Conservation (phyloP, 2,797 vertebrate genomes). For the Paguma larvata region DNA sequence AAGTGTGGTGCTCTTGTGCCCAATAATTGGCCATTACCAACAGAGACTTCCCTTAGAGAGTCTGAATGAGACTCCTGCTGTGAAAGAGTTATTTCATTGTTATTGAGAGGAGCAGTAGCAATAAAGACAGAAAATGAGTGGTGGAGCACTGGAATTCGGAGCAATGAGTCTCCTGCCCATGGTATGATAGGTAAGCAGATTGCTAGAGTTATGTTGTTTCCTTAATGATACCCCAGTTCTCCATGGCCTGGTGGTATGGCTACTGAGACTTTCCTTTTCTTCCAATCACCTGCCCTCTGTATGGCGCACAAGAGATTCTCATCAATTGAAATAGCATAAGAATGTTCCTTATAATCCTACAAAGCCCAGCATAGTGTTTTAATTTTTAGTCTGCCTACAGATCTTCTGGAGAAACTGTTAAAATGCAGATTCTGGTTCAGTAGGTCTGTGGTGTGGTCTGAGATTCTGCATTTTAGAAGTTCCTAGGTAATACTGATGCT, state of each 20-base stretch:
- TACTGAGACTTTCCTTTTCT: conserved; percentile 14
- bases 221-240: neutral
- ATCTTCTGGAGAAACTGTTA: neutral
- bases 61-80: neutral
- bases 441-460: neutral
- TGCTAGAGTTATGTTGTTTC: neutral
- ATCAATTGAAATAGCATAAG: neutral
- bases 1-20: neutral
- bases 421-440: neutral
- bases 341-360: neutral
- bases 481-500: neutral
- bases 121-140: neutral
- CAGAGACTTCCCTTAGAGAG: neutral
- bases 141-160: neutral
- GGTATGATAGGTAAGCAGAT: neutral
- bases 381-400: neutral
- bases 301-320: neutral
- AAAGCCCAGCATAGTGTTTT: neutral
- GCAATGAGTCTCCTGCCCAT: neutral
- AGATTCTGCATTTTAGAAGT: neutral
- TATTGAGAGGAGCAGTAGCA: neutral
- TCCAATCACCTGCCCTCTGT: neutral
- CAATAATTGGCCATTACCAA: neutral
- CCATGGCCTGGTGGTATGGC: neutral
- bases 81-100: conserved; percentile 9